Percentiles rank a stretch among this genome's conserved stretches.
Conservation (phyloP, 2,797 vertebrate species). For the Hemibagrus guttatus region DNA sequence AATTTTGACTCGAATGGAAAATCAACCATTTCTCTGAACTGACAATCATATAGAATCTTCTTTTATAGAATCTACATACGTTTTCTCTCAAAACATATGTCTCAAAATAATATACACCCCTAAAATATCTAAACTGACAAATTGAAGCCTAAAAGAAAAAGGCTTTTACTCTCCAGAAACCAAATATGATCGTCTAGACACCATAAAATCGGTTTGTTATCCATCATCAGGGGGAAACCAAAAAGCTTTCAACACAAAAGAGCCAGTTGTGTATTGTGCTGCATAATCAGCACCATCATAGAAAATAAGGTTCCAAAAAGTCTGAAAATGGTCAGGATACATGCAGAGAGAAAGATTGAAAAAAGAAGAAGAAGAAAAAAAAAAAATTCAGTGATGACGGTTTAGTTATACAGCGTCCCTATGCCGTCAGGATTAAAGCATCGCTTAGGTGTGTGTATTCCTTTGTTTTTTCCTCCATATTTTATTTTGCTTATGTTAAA, state of each 20-base stretch:
- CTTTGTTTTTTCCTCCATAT: too few species aligned
- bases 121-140: background rate
- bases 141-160: background rate
- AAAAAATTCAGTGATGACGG: background rate
- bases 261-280: background rate
- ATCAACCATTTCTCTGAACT: background rate
- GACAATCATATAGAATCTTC: background rate
- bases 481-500: background rate
- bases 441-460: background rate
- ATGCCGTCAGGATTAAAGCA: background rate
- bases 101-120: background rate
- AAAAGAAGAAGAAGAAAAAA: background rate
- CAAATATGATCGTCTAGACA: background rate
- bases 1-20: background rate
- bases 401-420: background rate
- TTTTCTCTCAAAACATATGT: background rate
- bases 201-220: background rate
- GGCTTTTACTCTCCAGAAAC: background rate
- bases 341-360: background rate
- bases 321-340: background rate
- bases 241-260: conserved; percentile 30
- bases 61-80: too few species aligned
- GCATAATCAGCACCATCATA: background rate
- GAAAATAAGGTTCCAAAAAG: background rate
- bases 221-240: background rate